Evolutionary conservation across 2,888 invertebrate genomes (phyloP), one percentile per base, ranked within the genome.

Genomic region (Germaria angustata): DNA sequence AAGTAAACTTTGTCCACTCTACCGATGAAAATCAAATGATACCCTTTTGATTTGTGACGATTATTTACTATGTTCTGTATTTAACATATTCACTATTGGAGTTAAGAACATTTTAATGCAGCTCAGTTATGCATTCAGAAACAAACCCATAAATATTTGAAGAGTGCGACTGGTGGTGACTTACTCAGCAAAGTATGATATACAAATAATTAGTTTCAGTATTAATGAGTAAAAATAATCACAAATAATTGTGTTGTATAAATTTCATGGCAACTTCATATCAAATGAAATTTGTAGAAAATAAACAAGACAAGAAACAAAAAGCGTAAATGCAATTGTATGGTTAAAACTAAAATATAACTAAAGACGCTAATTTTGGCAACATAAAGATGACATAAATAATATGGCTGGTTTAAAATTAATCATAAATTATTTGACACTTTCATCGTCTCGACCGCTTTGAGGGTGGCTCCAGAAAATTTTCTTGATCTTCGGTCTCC

Each of bases 391-490:
- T 44, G 46, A 69, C 24, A 55, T 63, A 44, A 8, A 55, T 34
- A 65, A 15, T 63, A 77, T 61, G n/a, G 44, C 59, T 61, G 7
- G 7, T 44, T 59, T 65, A 69, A 55, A 41, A 39, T 13, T 34
- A 51, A 65, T 34, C 28, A 20, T 4, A 6, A 68, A 41, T 11
- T 44, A 57, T 22, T 39, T 32, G 0, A 46, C 57, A 34, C 51
- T 17, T 72, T 82, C 72, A 86, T 81, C 84, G 73, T 75, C 81
- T 84, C 7, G 86, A 86, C 8, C 90, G 88, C 80, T 91, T 91
- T 36, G 86, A 86, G 9, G 91, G 90, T 46, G 91, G 91, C 63
- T 91, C 89, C 4, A 90, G 83, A 32, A 91, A 91, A 75, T 90
- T 90, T 69, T 90, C 90, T 7, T 90, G 89, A 32, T 89, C 88